phyloP scores from a whole-genome alignment of 2,888 invertebrate genomes.

The Patella ulyssiponensis region DNA sequence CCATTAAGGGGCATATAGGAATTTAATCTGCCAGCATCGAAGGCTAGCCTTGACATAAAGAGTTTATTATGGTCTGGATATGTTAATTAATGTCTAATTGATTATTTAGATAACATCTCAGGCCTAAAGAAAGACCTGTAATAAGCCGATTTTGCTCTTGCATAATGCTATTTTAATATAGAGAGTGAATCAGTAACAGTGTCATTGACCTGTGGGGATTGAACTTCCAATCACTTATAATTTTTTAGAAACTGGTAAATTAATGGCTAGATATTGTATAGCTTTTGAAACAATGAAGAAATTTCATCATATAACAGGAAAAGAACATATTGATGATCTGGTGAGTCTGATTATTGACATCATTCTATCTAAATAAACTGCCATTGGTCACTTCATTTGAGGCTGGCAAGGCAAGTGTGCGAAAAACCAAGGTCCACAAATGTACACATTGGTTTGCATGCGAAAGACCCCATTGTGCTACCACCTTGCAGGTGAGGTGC shows the following conservation, averaged over 20 bases:
- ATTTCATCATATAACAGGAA: slow-evolving; percentile 57
- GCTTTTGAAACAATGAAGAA: slow-evolving; percentile 83
- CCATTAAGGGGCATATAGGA: no score
- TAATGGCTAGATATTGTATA: slow-evolving; percentile 81
- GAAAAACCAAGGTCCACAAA: not conserved
- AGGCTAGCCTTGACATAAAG: no score
- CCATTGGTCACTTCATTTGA: not conserved
- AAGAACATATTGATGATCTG: slow-evolving; percentile 67
- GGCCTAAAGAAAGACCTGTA: no score
- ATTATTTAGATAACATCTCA: no score
- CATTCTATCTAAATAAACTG: not conserved
- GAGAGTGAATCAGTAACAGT: not conserved
- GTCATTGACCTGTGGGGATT: not conserved
- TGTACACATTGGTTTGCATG: no score
- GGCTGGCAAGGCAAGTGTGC: not conserved
- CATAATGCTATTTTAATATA: no score
- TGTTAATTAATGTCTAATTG: no score
- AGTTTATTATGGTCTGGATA: no score
- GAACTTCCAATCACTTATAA: not conserved
- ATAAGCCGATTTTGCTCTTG: no score
- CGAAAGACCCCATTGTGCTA: not conserved
- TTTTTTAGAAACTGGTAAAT: slow-evolving; percentile 74
- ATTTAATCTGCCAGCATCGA: no score
- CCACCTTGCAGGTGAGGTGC: not conserved
- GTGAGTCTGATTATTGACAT: slow-evolving; percentile 43